Conservation (phyloP, 2,797 vertebrate species). For the Phoxinus dragarum region DNA sequence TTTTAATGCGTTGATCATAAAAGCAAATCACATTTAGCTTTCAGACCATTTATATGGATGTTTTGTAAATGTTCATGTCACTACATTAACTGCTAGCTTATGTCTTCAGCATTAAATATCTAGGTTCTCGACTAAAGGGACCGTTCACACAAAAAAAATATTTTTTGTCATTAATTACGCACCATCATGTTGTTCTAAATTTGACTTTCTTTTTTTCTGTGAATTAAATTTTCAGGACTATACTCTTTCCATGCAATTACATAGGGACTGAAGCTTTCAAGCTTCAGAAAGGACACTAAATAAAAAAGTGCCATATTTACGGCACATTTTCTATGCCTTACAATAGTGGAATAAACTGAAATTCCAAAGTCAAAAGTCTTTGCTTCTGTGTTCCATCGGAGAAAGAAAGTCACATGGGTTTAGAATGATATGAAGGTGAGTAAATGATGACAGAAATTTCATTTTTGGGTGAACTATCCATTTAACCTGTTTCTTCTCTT, state of each 20-base stretch:
- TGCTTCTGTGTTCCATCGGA: not conserved
- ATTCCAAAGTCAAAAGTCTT: not conserved
- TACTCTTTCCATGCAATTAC: not conserved
- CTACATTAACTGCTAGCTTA: slow-evolving; percentile 30
- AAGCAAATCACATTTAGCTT: slow-evolving; percentile 2
- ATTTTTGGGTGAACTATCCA: slow-evolving; percentile 4
- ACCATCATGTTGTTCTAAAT: slow-evolving; percentile 15
- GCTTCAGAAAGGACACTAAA: not conserved
- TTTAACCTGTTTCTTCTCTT: slow-evolving; percentile 15
- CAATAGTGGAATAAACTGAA: not conserved
- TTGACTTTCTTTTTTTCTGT: slow-evolving; percentile 3
- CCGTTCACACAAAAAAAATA: not conserved
- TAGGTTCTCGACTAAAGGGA: slow-evolving; percentile 5
- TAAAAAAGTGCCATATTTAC: not conserved
- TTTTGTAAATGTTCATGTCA: slow-evolving; percentile 48
- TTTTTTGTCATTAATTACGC: not conserved
- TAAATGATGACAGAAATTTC: not conserved
- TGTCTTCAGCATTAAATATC: slow-evolving; percentile 21
- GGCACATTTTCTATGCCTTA: not conserved
- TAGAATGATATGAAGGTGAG: slow-evolving; percentile 18
- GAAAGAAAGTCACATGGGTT: slow-evolving; percentile 15
- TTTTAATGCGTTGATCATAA: slow-evolving; percentile 19
- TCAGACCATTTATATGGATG: slow-evolving; percentile 45
- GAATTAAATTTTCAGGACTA: not conserved
- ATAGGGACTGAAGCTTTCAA: not conserved